Conservation (phyloP, 2,113 vertebrate species). For the Percina caprodes region DNA sequence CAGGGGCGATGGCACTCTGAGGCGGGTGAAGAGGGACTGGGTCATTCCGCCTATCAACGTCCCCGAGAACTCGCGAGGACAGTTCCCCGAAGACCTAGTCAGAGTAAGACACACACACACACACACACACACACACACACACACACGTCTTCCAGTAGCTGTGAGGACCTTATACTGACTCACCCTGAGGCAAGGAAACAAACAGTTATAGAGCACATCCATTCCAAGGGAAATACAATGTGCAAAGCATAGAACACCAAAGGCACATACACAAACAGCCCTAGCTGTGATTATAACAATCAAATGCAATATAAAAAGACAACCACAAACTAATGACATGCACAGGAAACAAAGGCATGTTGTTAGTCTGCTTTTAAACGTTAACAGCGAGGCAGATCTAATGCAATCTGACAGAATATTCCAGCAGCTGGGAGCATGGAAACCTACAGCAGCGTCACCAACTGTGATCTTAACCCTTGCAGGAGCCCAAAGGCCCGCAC, state of each 20-base stretch:
- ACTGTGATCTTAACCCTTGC: not conserved
- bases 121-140: conserved; percentile 26
- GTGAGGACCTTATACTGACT: not conserved
- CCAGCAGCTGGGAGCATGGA: conserved; percentile 2
- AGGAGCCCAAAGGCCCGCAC: not conserved
- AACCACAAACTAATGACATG: not conserved
- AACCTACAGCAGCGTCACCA: conserved; percentile 1
- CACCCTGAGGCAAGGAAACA: conserved; percentile 1
- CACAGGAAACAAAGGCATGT: not conserved
- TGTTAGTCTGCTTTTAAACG: not conserved
- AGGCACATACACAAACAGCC: not conserved
- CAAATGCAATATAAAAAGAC: not conserved
- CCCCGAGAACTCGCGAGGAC: conserved; percentile 95
- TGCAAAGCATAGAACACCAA: conserved; percentile 5
- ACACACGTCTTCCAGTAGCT: not conserved
- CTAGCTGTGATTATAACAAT: not conserved
- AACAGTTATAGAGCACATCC: not conserved
- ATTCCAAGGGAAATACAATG: not conserved
- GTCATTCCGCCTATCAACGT: conserved; percentile 99
- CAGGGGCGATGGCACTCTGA: conserved; percentile 86
- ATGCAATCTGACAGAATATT: conserved; percentile 11
- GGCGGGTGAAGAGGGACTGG: conserved; percentile 98
- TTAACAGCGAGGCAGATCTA: not conserved
- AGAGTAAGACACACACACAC: conserved; percentile 85
- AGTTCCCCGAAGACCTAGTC: conserved; percentile 97